Conservation (phyloP, 1,140 invertebrate species). For the Leptopilina boulardi region DNA sequence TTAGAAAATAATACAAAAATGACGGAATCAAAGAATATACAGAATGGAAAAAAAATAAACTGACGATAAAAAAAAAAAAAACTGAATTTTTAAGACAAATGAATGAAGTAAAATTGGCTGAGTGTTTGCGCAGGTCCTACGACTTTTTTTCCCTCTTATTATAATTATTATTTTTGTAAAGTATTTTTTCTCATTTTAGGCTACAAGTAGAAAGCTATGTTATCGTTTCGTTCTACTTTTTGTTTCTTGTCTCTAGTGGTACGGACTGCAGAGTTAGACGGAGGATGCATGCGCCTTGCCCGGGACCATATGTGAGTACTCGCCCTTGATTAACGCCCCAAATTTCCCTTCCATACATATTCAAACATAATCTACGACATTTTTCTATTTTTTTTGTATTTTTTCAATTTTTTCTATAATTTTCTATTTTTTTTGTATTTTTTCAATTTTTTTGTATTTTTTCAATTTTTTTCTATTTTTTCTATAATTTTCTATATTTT, state of each 20-base stretch:
- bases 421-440: no score
- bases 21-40: no score
- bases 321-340: constrained; percentile 63
- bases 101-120: constrained; percentile 59
- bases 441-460: no score
- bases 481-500: no score
- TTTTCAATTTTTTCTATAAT: no score
- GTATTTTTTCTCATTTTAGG: constrained; percentile 52
- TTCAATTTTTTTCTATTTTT: no score
- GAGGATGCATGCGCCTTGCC: constrained; percentile 77
- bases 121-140: constrained; percentile 57
- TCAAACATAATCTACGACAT: background rate
- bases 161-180: constrained; percentile 41
- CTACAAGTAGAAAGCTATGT: constrained; percentile 56
- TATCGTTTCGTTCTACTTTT: constrained; percentile 72
- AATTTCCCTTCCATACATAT: background rate
- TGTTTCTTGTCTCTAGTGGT: constrained; percentile 76
- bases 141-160: constrained; percentile 39
- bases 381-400: no score
- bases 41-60: no score
- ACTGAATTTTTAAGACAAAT: background rate
- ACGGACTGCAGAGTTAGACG: constrained; percentile 77
- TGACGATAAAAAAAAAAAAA: no score
- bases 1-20: no score
- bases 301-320: constrained; percentile 76